Evolutionary conservation across 2,113 vertebrate genomes (phyloP).

Genomic region (Stegastes partitus): DNA sequence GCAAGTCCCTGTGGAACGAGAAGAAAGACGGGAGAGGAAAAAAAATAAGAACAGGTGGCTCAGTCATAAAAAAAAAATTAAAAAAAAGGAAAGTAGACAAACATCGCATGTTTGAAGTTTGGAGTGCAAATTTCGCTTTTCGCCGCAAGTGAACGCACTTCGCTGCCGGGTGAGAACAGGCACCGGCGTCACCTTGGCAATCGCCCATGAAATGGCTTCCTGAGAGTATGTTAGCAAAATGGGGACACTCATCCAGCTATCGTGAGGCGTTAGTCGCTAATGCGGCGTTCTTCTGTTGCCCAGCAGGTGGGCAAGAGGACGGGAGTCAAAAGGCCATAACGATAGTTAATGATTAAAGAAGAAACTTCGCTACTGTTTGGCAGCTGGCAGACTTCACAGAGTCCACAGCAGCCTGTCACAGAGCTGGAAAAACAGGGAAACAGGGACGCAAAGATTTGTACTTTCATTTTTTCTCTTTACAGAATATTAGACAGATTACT

Average conservation of each 20-base stretch:
- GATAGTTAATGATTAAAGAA: constrained; percentile 79
- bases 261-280: constrained; percentile 5
- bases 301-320: constrained; percentile 60
- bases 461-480: neutral
- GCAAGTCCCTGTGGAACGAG: constrained; percentile 89
- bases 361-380: constrained; percentile 59
- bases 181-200: constrained; percentile 17
- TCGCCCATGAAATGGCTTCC: constrained; percentile 56
- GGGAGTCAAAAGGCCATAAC: constrained; percentile 46
- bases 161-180: constrained; percentile 24
- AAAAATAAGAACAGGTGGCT: constrained; percentile 67
- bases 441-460: neutral
- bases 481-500: constrained; percentile 13
- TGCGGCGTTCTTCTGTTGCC: constrained; percentile 49
- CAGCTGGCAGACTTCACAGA: constrained; percentile 69
- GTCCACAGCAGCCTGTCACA: constrained; percentile 6
- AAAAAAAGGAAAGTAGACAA: constrained; percentile 45
- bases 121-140: constrained; percentile 44
- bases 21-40: constrained; percentile 7
- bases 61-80: constrained; percentile 23
- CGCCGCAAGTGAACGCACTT: constrained; percentile 33
- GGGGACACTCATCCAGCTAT: constrained; percentile 24
- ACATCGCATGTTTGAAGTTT: constrained; percentile 27
- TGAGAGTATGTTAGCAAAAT: constrained; percentile 61
- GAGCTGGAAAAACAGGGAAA: neutral